Percentiles rank a stretch among this genome's conserved stretches.
These are phyloP conservation scores for Crotalus horridus DNA, from an alignment of 2,113 vertebrate species.

Conservation along the genomic window DNA sequence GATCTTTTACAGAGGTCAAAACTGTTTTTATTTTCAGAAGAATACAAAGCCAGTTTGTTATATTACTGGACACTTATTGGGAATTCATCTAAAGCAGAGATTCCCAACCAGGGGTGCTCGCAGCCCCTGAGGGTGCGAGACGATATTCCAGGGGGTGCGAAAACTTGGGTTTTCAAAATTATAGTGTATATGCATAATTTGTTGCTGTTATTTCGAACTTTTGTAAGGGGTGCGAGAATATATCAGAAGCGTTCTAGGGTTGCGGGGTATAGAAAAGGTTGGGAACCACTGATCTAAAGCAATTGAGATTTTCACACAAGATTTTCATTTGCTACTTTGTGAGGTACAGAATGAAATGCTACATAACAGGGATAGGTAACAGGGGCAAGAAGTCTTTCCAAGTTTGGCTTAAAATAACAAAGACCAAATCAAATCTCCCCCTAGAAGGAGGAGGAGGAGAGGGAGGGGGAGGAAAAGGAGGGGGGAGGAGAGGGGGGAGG, in stretches of 20 bases:
- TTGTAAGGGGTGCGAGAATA: no score
- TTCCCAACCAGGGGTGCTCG: no score
- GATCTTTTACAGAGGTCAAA: background rate
- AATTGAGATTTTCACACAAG: background rate
- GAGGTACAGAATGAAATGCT: background rate
- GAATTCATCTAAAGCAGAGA: background rate
- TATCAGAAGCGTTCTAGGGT: no score
- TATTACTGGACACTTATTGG: background rate
- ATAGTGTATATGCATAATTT: no score
- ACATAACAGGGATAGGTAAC: background rate
- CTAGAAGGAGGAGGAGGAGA: background rate
- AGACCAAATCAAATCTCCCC: background rate
- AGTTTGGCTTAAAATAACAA: background rate
- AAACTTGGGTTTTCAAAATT: no score
- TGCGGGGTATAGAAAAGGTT: no score
- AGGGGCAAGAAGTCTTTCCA: background rate
- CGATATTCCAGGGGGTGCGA: no score
- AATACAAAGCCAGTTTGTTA: background rate
- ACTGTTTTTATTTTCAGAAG: background rate
- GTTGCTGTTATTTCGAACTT: no score
- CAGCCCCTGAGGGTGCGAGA: no score
- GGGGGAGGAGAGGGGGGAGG: no score
- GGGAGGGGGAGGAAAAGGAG: no score
- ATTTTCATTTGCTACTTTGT: background rate
- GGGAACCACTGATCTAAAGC: no score